Conservation (phyloP, 2,797 vertebrate species). For the Hydrophis major region DNA sequence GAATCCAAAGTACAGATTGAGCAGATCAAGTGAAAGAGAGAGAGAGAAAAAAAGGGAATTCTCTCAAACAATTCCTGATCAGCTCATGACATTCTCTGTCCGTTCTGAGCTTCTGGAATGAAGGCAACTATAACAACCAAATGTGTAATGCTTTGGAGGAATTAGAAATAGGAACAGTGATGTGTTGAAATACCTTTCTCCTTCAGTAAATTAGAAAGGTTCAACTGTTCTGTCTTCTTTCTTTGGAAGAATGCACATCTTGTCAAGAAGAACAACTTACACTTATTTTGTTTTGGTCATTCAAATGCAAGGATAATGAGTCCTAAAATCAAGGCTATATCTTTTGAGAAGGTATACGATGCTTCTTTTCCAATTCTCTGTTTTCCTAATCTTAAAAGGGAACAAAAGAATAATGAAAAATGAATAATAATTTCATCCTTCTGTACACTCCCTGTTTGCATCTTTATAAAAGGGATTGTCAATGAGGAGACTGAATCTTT, state of each 20-base stretch:
- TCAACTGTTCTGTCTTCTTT: background rate
- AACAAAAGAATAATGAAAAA: background rate
- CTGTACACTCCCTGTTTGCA: background rate
- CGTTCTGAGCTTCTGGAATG: background rate
- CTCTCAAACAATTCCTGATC: background rate
- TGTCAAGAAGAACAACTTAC: background rate
- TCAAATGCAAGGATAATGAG: background rate
- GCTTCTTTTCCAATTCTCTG: background rate
- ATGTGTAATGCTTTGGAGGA: background rate
- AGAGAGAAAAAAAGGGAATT: background rate
- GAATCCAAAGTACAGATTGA: background rate
- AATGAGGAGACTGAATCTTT: conserved; percentile 30
- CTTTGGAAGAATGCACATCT: background rate
- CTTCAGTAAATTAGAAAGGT: background rate
- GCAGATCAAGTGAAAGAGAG: too few species aligned
- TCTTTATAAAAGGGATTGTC: conserved; percentile 23
- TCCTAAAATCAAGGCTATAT: conserved; percentile 1
- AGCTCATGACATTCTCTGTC: background rate
- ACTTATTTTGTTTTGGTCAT: background rate
- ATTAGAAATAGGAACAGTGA: background rate
- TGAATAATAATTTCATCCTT: background rate
- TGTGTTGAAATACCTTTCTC: background rate
- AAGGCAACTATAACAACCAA: background rate
- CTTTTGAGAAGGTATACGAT: background rate
- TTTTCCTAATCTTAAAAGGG: background rate